A percentile compares a stretch with the other conserved stretches of the same genome.
These are phyloP conservation scores for Gadopsis bispinosus DNA, from an alignment of 2,797 vertebrate genomes.

Conservation along the genomic window DNA sequence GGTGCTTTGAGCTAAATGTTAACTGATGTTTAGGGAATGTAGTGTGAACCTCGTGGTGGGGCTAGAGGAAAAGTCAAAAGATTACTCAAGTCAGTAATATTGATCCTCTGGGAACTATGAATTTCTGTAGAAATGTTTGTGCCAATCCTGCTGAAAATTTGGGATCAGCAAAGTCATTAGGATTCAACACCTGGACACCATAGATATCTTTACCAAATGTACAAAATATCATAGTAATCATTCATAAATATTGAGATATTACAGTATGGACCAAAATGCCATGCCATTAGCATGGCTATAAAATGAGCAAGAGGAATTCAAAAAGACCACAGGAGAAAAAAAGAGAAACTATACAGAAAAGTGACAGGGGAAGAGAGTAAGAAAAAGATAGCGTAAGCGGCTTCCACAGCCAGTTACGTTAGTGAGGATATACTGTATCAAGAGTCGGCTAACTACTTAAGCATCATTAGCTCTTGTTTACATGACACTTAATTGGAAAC, in stretches of 20 bases:
- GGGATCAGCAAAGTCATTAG: neutral
- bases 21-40: neutral
- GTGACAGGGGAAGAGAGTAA: neutral
- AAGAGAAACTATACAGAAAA: neutral
- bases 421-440: slow-evolving; percentile 12
- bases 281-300: neutral
- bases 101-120: neutral
- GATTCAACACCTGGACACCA: neutral
- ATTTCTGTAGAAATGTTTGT: neutral
- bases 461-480: slow-evolving; percentile 56
- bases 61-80: neutral
- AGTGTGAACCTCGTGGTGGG: neutral
- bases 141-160: neutral
- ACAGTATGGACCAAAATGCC: neutral
- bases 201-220: neutral
- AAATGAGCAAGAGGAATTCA: neutral
- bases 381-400: neutral
- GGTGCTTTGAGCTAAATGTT: neutral
- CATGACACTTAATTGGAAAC: slow-evolving; percentile 26
- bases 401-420: slow-evolving; percentile 22
- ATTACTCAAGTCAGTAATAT: neutral
- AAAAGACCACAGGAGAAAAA: neutral
- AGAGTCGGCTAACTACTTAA: slow-evolving; percentile 24
- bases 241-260: slow-evolving; percentile 7
- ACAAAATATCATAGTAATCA: neutral